Evolutionary conservation across 2,797 vertebrate genomes (phyloP).

Genomic region (Dendrocincla fuliginosa): DNA sequence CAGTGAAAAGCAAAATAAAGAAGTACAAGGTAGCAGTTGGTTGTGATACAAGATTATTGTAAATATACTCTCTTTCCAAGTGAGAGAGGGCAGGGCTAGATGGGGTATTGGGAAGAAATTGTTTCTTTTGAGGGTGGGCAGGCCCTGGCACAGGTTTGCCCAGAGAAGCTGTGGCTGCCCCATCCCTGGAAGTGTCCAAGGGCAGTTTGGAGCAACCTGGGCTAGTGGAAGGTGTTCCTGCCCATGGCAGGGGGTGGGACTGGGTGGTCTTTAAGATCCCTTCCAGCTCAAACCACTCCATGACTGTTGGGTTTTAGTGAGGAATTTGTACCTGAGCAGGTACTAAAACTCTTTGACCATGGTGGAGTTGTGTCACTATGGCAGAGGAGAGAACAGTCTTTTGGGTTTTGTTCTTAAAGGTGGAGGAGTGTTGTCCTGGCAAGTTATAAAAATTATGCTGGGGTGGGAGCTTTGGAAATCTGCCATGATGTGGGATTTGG

Average conservation of each 20-base stretch:
- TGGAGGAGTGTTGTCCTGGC: not conserved
- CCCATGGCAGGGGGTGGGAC: not conserved
- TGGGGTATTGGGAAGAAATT: not conserved
- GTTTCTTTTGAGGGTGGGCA: rapidly evolving
- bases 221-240: not conserved
- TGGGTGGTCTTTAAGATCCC: not conserved
- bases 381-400: not conserved
- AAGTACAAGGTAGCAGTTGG: constrained; percentile 76
- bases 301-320: not conserved
- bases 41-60: not conserved
- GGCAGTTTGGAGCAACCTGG: rapidly evolving
- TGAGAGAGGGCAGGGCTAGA: no score
- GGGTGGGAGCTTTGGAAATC: not conserved
- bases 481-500: not conserved
- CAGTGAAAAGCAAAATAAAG: constrained; percentile 85
- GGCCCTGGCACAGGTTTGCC: rapidly evolving
- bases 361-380: not conserved
- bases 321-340: not conserved
- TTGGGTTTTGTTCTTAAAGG: not conserved
- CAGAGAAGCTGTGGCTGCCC: not conserved
- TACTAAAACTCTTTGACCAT: not conserved
- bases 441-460: not conserved
- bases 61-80: not conserved
- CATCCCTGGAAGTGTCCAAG: not conserved
- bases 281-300: not conserved